Conservation (phyloP, 2,113 vertebrate genomes). For the Puma concolor region DNA sequence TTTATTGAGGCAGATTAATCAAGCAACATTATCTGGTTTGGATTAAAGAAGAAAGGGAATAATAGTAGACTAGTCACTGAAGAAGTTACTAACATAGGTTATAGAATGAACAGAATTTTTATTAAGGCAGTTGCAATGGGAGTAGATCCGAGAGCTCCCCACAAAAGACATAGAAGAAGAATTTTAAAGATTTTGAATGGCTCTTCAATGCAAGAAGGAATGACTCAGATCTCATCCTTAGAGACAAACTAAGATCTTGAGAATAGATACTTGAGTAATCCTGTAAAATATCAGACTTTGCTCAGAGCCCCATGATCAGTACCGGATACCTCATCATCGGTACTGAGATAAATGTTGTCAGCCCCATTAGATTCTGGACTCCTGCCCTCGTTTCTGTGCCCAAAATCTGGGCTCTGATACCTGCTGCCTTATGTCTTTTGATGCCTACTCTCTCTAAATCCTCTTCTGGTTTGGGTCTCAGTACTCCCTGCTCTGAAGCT, state of each 20-base stretch:
- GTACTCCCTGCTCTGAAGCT: neutral
- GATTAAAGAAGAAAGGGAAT: neutral
- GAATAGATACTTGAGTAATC: neutral
- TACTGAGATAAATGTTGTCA: neutral
- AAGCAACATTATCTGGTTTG: neutral
- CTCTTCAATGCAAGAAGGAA: neutral
- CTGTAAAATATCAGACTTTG: neutral
- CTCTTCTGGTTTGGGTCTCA: neutral
- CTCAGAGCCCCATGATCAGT: neutral
- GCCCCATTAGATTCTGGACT: neutral
- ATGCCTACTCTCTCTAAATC: neutral
- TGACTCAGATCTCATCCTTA: neutral
- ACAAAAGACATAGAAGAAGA: neutral
- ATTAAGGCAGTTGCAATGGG: neutral
- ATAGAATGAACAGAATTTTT: neutral
- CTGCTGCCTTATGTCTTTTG: neutral
- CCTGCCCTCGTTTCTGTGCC: neutral
- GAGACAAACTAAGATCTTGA: neutral
- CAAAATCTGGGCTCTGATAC: neutral
- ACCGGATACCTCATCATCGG: neutral
- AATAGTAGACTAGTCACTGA: neutral
- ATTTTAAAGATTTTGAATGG: neutral
- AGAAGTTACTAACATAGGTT: neutral
- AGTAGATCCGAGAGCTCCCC: neutral
- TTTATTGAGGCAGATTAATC: neutral